These are phyloP conservation scores for Apodemus sylvaticus DNA, from an alignment of 2,113 vertebrate species.

Conservation along the genomic window DNA sequence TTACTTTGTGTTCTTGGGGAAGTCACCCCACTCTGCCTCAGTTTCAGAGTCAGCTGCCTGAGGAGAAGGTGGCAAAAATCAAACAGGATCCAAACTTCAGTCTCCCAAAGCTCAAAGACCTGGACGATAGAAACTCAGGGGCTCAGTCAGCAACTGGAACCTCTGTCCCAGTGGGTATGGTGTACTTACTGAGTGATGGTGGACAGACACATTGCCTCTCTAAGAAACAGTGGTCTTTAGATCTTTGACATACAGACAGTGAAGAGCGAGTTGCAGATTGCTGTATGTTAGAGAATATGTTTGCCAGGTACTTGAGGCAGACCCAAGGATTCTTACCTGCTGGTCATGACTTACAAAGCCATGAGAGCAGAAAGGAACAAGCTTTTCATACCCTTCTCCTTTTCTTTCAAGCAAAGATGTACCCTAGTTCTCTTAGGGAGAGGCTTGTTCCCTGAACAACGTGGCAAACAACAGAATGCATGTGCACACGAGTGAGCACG, in stretches of 20 bases:
- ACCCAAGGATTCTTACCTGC: background rate
- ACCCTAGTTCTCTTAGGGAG: background rate
- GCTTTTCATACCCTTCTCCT: background rate
- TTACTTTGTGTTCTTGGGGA: background rate
- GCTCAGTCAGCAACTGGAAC: background rate
- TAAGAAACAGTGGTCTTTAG: background rate
- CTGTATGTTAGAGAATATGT: background rate
- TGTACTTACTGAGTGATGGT: background rate
- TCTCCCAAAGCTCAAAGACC: background rate
- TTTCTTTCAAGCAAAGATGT: background rate
- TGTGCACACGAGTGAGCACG: background rate
- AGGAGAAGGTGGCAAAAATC: background rate
- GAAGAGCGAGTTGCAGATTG: background rate
- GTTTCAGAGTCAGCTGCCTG: background rate
- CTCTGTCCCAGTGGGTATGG: rapidly evolving
- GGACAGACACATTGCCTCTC: background rate
- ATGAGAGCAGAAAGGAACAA: background rate
- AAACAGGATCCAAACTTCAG: rapidly evolving
- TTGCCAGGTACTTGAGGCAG: background rate
- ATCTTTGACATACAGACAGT: rapidly evolving
- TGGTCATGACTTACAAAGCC: background rate
- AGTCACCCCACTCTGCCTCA: background rate
- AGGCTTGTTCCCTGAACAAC: background rate
- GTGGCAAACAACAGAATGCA: background rate
- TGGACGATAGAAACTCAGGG: background rate